Evolutionary conservation across 2,113 vertebrate species (phyloP), one percentile per base, ranked within the genome.

Genomic region (Daphoenositta chrysoptera): DNA sequence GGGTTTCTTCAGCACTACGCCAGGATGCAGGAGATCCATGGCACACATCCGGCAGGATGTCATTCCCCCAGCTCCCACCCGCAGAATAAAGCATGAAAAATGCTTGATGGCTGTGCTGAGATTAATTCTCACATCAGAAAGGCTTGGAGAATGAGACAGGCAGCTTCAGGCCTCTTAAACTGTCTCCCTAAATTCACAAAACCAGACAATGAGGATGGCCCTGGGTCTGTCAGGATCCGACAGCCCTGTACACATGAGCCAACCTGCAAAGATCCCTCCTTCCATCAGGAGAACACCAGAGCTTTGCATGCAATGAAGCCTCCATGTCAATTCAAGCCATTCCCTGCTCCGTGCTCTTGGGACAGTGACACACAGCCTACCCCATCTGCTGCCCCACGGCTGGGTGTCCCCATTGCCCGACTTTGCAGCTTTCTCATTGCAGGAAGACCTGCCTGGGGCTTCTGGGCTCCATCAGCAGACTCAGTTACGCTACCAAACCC

Each of bases 1-100:
- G 39, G 58, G 37, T 81, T 45, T 87, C 77, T 63, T 64, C 27
- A 45, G 47, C 0, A 0, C 18, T 30, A 1, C 0, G 0, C 16
- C 2, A 16, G 73, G 22, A 50, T 45, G 58, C 33, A 75, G 73
- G 54, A 75, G 15, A 42, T 13, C 57, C 2, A 5, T 11, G 40
- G 77, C 40, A 73, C 0, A 1, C 10, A 39, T 13, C 51, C 50
- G 82, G 57, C n/a, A 79, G 44, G 30, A 79, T 22, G 26, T 26
- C 42, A 13, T 35, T 73, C 22, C 61, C 53, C 20, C 51, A 39
- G 7, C 27, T 66, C 50, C 66, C 6, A 0, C 31, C 15, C 58
- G 4, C n/a, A 91, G n/a, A 48, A 63, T 11, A 66, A 65, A 68
- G 37, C 3, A 2, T 4, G 5, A 60, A 37, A 90, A 80, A 53